Percentiles rank a stretch among this genome's conserved stretches.
phyloP scores from a whole-genome alignment of 1,140 invertebrate genomes.

The Drosophila triauraria region DNA sequence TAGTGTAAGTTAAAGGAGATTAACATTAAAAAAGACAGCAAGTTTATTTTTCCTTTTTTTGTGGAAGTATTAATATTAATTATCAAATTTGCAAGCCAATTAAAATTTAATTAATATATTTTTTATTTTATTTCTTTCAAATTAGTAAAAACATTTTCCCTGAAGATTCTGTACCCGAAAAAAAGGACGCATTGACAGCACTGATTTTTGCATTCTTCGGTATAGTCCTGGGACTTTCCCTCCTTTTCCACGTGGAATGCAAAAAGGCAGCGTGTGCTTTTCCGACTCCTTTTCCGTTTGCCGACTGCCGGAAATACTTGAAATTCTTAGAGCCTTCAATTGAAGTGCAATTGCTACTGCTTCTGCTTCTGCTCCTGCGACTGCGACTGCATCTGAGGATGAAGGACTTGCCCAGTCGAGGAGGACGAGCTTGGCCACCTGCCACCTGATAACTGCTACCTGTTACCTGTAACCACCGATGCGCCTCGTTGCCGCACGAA shows the following conservation, averaged over 20 bases:
- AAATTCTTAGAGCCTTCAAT: constrained; percentile 51
- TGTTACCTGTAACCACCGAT: constrained; percentile 48
- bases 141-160: too few relatives aligned
- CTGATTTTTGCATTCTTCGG: constrained; percentile 24
- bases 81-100: too few relatives aligned
- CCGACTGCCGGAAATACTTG: constrained; percentile 64
- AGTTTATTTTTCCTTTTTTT: too few relatives aligned
- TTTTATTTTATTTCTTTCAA: too few relatives aligned
- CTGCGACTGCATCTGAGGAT: constrained; percentile 22
- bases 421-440: background rate
- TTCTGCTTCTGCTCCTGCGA: background rate
- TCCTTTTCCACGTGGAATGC: constrained; percentile 65
- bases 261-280: constrained; percentile 59
- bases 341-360: constrained; percentile 12
- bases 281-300: constrained; percentile 20
- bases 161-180: too few relatives aligned
- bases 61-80: too few relatives aligned
- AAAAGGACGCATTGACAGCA: background rate
- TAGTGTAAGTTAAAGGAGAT: too few relatives aligned
- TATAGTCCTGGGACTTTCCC: constrained; percentile 13
- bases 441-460: constrained; percentile 18
- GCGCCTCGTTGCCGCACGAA: constrained; percentile 63
- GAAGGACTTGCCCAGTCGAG: constrained; percentile 11
- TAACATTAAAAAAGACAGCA: too few relatives aligned
- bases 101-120: too few relatives aligned